Conservation (phyloP, 2,113 vertebrate species). For the Platysternon megacephalum region DNA sequence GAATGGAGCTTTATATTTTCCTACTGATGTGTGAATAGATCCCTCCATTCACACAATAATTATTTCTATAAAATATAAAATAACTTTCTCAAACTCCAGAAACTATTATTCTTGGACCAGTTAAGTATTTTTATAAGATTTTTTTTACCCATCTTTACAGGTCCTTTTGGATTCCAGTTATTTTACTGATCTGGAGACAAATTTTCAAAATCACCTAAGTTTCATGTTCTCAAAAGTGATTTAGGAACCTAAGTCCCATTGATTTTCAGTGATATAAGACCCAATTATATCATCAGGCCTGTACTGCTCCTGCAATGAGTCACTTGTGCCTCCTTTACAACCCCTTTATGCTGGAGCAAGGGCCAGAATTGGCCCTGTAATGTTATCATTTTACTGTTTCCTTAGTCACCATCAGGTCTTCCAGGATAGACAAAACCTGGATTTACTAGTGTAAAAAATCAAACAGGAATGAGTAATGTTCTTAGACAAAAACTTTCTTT, state of each 20-base stretch:
- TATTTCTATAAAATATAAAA: neutral
- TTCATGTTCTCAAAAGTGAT: neutral
- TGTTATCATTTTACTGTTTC: neutral
- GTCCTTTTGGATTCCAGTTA: neutral
- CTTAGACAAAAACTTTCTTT: neutral
- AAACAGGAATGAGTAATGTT: neutral
- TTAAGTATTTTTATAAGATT: neutral
- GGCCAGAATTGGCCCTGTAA: neutral
- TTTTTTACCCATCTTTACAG: neutral
- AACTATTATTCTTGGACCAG: neutral
- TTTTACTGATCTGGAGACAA: neutral
- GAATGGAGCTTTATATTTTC: neutral
- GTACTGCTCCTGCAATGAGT: neutral
- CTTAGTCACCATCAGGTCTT: neutral
- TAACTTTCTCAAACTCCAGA: neutral
- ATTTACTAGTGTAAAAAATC: neutral
- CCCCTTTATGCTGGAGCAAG: neutral
- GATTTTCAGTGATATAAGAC: neutral
- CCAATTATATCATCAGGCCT: neutral
- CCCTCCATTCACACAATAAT: neutral
- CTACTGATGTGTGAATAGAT: neutral
- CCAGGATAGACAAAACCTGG: neutral
- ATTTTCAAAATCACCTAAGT: neutral
- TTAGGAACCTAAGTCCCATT: neutral
- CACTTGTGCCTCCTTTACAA: neutral